Conservation (phyloP, 92 coral and sea anemone species). For the Scolanthus callimorphus region DNA sequence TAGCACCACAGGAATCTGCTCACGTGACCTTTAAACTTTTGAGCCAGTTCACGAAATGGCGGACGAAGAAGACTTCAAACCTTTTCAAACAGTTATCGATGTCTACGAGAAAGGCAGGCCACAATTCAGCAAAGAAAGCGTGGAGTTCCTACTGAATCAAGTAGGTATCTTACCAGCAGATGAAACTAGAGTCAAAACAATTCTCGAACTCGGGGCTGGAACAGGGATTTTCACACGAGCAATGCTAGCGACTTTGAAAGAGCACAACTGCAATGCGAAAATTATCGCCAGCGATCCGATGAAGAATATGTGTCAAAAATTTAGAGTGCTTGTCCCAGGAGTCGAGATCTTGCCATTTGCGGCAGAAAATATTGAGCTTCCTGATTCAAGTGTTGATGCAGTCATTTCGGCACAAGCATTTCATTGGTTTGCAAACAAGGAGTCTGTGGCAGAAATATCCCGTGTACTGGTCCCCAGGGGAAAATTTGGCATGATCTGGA, state of each 20-base stretch:
- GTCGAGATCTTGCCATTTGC: conserved; percentile 56
- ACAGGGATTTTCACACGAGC: conserved; percentile 88
- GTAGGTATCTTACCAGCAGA: conserved; percentile 48
- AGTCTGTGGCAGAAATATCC: conserved; percentile 71
- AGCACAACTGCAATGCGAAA: conserved; percentile 29
- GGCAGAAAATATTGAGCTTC: conserved; percentile 57
- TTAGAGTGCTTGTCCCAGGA: conserved; percentile 54
- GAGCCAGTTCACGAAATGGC: no score
- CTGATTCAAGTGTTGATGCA: conserved; percentile 51
- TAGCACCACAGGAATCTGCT: no score
- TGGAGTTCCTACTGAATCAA: conserved; percentile 59
- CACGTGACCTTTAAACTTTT: no score
- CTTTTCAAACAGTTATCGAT: conserved; percentile 37
- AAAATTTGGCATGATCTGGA: conserved; percentile 79
- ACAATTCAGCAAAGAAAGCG: conserved; percentile 62
- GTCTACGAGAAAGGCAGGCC: conserved; percentile 80
- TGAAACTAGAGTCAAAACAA: conserved; percentile 29
- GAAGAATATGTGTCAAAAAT: conserved; percentile 58
- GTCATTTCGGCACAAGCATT: conserved; percentile 76
- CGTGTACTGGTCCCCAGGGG: conserved; percentile 87
- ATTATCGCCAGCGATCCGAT: conserved; percentile 67
- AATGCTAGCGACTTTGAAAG: conserved; percentile 40
- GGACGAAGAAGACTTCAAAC: conserved; percentile 12
- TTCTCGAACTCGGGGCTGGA: conserved; percentile 81
- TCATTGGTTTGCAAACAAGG: conserved; percentile 76